Conservation (phyloP, 2,797 vertebrate species). For the Poeciliopsis infans region DNA sequence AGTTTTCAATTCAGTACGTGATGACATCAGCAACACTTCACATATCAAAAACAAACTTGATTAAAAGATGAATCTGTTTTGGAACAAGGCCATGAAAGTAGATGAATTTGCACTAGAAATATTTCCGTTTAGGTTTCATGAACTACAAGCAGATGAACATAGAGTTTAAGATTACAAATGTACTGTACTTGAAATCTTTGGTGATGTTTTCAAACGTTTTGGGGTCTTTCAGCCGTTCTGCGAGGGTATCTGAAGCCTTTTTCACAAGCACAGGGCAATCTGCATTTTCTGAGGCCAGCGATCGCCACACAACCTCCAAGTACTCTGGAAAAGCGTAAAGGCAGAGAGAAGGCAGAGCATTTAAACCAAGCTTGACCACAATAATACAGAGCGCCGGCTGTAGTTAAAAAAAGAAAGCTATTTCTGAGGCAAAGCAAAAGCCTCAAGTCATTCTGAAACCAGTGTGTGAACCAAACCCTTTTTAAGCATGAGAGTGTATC, state of each 20-base stretch:
- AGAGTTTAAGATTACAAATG: not conserved
- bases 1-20: not conserved
- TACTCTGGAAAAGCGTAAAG: slow-evolving; percentile 72
- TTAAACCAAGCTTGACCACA: slow-evolving; percentile 40
- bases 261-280: slow-evolving; percentile 72
- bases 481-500: slow-evolving; percentile 12
- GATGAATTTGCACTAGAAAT: not conserved
- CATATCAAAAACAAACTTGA: not conserved
- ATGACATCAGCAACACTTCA: not conserved
- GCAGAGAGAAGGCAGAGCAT: slow-evolving; percentile 10
- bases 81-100: not conserved
- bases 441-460: slow-evolving; percentile 20
- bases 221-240: slow-evolving; percentile 66
- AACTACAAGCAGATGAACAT: not conserved
- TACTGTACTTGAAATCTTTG: slow-evolving; percentile 80
- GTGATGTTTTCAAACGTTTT: slow-evolving; percentile 74
- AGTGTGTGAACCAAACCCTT: not conserved
- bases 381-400: slow-evolving; percentile 6
- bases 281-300: slow-evolving; percentile 67
- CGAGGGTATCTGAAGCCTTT: slow-evolving; percentile 69
- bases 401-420: slow-evolving; percentile 26
- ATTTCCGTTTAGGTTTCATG: not conserved
- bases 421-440: slow-evolving; percentile 16
- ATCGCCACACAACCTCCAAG: slow-evolving; percentile 79
- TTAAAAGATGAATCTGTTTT: not conserved